Conservation (phyloP, 2,797 vertebrate species). For the Coregonus ussuriensis region DNA sequence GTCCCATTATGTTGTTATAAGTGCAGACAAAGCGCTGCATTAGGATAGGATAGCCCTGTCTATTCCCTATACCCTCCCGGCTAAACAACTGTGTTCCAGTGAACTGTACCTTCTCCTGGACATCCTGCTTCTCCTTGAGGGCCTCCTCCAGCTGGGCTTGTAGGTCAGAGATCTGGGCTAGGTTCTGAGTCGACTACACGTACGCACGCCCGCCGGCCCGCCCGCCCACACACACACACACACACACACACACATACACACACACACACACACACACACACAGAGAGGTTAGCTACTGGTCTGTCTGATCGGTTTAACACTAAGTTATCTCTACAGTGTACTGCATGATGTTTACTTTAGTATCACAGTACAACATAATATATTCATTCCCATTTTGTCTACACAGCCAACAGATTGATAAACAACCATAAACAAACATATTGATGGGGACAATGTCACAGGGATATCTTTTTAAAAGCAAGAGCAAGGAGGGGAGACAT, state of each 20-base stretch:
- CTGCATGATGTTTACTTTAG: neutral
- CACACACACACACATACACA: slow-evolving; percentile 18
- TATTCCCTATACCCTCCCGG: neutral
- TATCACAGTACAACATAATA: neutral
- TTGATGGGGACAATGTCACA: neutral
- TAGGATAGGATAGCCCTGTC: neutral
- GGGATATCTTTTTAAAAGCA: slow-evolving; percentile 1
- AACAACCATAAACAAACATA: slow-evolving; percentile 22
- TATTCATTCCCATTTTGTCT: neutral
- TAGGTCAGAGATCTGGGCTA: slow-evolving; percentile 95
- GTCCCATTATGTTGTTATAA: neutral
- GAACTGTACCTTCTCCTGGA: slow-evolving; percentile 89
- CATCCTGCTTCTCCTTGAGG: slow-evolving; percentile 92
- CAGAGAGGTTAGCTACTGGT: neutral
- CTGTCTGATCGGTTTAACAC: neutral
- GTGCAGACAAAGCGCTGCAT: neutral
- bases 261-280: neutral
- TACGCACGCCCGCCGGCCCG: neutral
- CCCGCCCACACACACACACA: neutral
- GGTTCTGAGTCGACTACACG: slow-evolving; percentile 86
- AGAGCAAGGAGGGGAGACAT: slow-evolving; percentile 22
- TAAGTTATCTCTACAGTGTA: neutral
- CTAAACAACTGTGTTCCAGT: neutral
- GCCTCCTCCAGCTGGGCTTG: slow-evolving; percentile 92
- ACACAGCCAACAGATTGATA: slow-evolving; percentile 2